phyloP scores from a whole-genome alignment of 2,888 invertebrate species.

The Cosmopolites sordidus region DNA sequence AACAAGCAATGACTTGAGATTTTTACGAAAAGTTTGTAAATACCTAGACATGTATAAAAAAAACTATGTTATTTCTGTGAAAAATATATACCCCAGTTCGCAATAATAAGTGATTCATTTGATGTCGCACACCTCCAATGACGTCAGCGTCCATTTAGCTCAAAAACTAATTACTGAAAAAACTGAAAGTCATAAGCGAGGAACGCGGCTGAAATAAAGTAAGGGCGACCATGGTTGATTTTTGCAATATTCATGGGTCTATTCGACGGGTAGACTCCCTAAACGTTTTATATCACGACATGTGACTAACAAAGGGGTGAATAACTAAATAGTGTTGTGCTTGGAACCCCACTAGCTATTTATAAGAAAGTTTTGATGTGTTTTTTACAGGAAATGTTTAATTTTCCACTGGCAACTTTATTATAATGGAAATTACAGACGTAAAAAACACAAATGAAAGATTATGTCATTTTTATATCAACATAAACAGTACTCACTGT shows the following conservation, averaged over 20 bases:
- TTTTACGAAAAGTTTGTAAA: no score
- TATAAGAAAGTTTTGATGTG: slow-evolving; percentile 14
- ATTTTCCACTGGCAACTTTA: slow-evolving; percentile 1
- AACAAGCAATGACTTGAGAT: no score
- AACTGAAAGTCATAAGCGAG: slow-evolving; percentile 4
- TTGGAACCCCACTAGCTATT: slow-evolving; percentile 13
- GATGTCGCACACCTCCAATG: neutral
- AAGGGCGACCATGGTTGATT: slow-evolving; percentile 11
- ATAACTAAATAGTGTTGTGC: slow-evolving; percentile 19
- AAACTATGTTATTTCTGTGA: no score
- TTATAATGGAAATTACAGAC: no score
- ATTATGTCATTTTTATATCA: no score
- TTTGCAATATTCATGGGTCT: slow-evolving; percentile 16
- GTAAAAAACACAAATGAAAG: no score
- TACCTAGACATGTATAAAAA: no score
- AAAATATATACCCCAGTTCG: no score
- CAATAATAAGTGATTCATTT: neutral
- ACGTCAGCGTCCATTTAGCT: slow-evolving; percentile 3
- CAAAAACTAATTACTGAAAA: slow-evolving; percentile 5
- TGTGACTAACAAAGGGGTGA: slow-evolving; percentile 21
- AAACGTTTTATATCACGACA: slow-evolving; percentile 23
- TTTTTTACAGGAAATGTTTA: slow-evolving; percentile 7
- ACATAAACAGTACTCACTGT: no score
- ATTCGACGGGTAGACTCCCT: slow-evolving; percentile 11
- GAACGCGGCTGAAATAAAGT: slow-evolving; percentile 3